Evolutionary conservation across 2,888 invertebrate species (phyloP).

Genomic region (Aporophyla lueneburgensis): DNA sequence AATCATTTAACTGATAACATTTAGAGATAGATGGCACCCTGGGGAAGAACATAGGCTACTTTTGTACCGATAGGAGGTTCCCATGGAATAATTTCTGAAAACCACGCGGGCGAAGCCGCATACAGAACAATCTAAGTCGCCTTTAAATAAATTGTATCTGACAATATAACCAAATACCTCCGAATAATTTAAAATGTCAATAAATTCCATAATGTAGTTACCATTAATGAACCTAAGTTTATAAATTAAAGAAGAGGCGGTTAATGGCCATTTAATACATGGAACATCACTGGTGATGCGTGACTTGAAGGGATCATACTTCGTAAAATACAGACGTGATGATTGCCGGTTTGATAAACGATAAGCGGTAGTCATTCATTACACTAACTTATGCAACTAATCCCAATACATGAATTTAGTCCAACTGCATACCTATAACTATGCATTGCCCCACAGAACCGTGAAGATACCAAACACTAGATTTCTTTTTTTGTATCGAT

Average conservation of each 20-base stretch:
- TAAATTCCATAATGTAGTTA: too few relatives aligned
- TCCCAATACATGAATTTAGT: not conserved
- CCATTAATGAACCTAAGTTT: not conserved
- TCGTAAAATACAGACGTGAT: not conserved
- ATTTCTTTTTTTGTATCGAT: not conserved
- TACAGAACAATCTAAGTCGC: too few relatives aligned
- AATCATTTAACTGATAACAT: too few relatives aligned
- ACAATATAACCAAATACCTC: too few relatives aligned
- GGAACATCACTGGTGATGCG: not conserved
- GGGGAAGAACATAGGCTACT: too few relatives aligned
- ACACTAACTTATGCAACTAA: not conserved
- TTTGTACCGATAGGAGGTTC: too few relatives aligned
- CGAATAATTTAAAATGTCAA: too few relatives aligned
- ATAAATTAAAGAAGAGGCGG: not conserved
- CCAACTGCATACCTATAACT: not conserved
- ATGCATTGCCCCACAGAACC: not conserved
- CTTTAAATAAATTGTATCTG: too few relatives aligned
- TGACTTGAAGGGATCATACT: not conserved
- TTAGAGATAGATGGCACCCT: too few relatives aligned
- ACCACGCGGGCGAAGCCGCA: too few relatives aligned
- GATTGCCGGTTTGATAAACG: not conserved
- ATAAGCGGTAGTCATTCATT: not conserved
- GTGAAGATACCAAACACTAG: not conserved
- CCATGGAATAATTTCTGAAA: too few relatives aligned
- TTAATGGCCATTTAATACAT: not conserved